Base-by-base conservation (phyloP, 2,113 vertebrate genomes). In the Coptodon bakossiorum region DNA sequence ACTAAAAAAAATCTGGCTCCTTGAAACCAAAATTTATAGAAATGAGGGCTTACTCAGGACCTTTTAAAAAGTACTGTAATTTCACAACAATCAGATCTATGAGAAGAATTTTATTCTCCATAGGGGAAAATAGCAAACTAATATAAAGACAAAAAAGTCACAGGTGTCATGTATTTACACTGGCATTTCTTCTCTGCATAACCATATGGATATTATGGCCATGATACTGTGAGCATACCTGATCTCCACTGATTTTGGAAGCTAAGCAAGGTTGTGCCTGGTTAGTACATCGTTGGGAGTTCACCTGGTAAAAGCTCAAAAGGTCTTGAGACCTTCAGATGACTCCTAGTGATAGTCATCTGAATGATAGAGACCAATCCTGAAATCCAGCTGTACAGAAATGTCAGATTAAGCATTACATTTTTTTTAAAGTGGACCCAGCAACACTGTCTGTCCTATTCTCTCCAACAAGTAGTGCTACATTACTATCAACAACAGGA, bases 381-480 rank as follows among this genome's bases (percentile, higher is more conserved):
- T 94, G 1, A 96, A 97, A 61, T 81, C 95, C 85, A 93, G 89
- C 57, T 94, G 54, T 1, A 89, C 31, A 9, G 84, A 91, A 14
- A 87, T 29, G 45, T 87, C 86, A 14, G 81, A 12, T 94, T 84
- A 27, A 84, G 83, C 56, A 10, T 40, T 1, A 57, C 2, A 7
- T 52, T 84, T 91, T 91, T 43, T 94, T 9, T 31, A 34, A 96
- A 85, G 90, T 91, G 38, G 95, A 96, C 68, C 96, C 97, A 0
- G 93, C 82, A 29, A 24, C 57, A 59, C 7, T 59, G 57, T 31
- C 13, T 17, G 27, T 29, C 7, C 14, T 29, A 29, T 59, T 59
- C 56, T 59, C 14, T 59, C 27, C 56, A 59, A 16, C 24, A 59
- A 14, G 27, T 59, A 16, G 27, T 29, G 27, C 3, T 29, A 29